phyloP scores from a whole-genome alignment of 2,797 vertebrate species.

The Corythornis leucogaster region DNA sequence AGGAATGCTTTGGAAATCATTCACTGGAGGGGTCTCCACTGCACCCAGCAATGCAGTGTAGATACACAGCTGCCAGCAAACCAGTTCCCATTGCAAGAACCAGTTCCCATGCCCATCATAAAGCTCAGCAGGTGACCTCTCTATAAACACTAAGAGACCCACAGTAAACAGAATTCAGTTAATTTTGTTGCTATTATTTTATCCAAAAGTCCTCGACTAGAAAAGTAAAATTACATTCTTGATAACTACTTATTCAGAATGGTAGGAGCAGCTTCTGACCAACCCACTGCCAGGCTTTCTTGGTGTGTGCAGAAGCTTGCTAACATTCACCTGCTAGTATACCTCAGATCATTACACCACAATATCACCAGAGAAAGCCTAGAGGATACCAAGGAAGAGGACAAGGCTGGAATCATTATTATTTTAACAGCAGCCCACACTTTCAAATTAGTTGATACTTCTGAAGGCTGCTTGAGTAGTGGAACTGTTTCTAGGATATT shows the following conservation, averaged over 20 bases:
- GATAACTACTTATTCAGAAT: background rate
- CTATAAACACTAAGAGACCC: background rate
- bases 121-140: background rate
- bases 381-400: background rate
- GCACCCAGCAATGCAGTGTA: background rate
- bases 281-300: background rate
- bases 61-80: background rate
- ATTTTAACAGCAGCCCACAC: slow-evolving; percentile 14
- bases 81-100: background rate
- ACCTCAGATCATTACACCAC: background rate
- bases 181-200: background rate
- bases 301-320: background rate
- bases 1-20: background rate
- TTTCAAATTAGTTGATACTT: slow-evolving; percentile 12
- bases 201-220: background rate
- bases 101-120: background rate
- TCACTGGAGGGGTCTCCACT: background rate
- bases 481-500: background rate
- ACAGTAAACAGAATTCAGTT: background rate
- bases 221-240: background rate
- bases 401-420: background rate
- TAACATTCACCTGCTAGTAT: background rate
- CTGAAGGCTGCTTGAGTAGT: background rate
- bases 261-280: background rate
- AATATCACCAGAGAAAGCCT: background rate